These are phyloP conservation scores for Colletes latitarsis DNA, from an alignment of 1,140 invertebrate species.

Conservation along the genomic window DNA sequence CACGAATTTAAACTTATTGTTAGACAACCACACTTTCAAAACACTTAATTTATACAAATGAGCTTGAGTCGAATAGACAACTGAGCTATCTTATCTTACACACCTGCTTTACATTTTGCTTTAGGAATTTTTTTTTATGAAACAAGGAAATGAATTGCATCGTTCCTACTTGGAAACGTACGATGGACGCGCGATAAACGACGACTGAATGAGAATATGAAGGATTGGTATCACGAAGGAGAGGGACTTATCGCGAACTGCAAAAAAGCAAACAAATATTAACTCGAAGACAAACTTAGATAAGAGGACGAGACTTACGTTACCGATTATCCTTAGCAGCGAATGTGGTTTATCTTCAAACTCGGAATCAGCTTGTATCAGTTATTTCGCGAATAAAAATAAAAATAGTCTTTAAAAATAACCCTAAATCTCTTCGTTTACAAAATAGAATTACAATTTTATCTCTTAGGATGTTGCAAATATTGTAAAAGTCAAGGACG, in stretches of 20 bases:
- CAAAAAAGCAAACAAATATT: constrained; percentile 32
- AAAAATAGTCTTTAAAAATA: no score
- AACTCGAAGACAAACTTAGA: constrained; percentile 24
- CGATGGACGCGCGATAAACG: background rate
- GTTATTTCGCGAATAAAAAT: no score
- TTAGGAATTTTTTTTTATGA: background rate
- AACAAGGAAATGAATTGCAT: background rate
- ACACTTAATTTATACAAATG: no score
- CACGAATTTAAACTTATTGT: constrained; percentile 3
- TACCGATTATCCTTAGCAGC: constrained; percentile 6
- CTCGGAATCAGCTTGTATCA: no score
- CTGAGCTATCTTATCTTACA: no score
- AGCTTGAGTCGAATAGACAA: no score
- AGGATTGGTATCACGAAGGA: background rate
- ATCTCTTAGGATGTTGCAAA: no score
- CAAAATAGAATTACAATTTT: no score
- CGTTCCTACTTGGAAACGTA: background rate
- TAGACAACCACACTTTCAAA: background rate
- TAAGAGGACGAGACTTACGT: constrained; percentile 15
- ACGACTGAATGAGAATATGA: constrained; percentile 5
- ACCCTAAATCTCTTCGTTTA: no score
- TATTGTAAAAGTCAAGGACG: no score
- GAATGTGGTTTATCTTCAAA: background rate
- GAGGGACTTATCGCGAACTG: constrained; percentile 26
- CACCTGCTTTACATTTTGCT: background rate